These are phyloP conservation scores for Lophotis ruficrista DNA, from an alignment of 2,113 vertebrate species.

Conservation along the genomic window DNA sequence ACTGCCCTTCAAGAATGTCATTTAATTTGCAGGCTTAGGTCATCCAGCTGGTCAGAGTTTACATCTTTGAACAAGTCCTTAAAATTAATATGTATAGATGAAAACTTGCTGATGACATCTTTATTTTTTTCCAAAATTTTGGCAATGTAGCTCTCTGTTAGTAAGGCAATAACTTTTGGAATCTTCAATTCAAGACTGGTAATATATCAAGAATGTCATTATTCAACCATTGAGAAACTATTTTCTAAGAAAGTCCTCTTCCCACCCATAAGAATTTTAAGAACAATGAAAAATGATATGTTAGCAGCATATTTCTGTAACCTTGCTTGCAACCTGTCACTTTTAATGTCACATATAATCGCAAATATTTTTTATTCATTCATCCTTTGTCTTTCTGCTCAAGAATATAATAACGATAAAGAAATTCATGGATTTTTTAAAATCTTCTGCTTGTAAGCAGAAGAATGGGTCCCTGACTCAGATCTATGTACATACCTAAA, in stretches of 20 bases:
- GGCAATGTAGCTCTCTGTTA: neutral
- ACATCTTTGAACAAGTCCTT: neutral
- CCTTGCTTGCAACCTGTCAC: neutral
- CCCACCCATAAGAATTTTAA: neutral
- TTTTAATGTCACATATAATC: neutral
- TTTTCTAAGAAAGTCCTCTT: neutral
- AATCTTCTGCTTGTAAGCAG: neutral
- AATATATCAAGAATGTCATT: neutral
- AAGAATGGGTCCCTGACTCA: neutral
- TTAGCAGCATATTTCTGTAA: neutral
- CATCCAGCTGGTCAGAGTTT: neutral
- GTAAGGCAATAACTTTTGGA: neutral
- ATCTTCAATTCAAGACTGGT: neutral
- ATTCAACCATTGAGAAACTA: neutral
- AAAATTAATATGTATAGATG: neutral
- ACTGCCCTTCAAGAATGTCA: neutral
- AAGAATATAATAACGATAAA: neutral
- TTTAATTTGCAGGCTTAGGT: neutral
- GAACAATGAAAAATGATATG: neutral
- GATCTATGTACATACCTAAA: neutral
- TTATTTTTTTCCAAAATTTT: neutral
- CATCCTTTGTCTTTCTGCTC: neutral
- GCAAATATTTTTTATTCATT: neutral
- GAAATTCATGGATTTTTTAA: neutral
- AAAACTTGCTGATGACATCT: neutral